phyloP scores from a whole-genome alignment of 2,797 vertebrate genomes.

The Kryptolebias ocellatus region DNA sequence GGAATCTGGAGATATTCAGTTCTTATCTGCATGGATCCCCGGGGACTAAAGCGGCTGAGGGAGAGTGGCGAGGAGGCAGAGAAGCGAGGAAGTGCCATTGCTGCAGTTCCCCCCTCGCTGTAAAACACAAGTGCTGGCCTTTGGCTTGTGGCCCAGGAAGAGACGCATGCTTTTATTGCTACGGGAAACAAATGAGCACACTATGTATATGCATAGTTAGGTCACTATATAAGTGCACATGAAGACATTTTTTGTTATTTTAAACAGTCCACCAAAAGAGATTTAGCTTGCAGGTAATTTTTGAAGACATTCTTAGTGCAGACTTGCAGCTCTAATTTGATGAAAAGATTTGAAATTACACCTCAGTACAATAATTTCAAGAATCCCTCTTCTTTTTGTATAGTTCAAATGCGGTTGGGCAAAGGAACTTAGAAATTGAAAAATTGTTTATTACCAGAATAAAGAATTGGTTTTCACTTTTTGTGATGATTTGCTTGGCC shows the following conservation, averaged over 20 bases:
- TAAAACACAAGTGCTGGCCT: conserved; percentile 63
- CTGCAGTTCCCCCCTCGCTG: conserved; percentile 58
- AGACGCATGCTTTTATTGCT: conserved; percentile 48
- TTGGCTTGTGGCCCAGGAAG: conserved; percentile 59
- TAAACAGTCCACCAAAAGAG: neutral
- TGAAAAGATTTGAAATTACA: neutral
- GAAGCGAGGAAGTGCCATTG: conserved; percentile 64
- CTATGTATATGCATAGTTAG: conserved; percentile 7
- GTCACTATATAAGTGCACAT: neutral
- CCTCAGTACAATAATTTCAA: neutral
- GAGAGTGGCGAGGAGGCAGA: conserved; percentile 42
- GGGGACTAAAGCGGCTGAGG: conserved; percentile 43
- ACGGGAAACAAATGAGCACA: conserved; percentile 32
- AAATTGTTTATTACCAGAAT: neutral
- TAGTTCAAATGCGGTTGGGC: neutral
- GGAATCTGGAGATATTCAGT: conserved; percentile 79
- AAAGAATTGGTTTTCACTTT: neutral
- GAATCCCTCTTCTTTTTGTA: neutral
- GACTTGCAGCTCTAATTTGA: neutral
- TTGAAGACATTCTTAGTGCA: neutral
- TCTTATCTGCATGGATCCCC: conserved; percentile 77
- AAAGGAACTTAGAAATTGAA: neutral
- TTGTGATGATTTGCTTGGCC: neutral
- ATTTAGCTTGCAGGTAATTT: neutral
- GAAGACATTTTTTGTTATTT: neutral